Evolutionary conservation across 2,888 invertebrate species (phyloP), one percentile per base, ranked within the genome.

Genomic region (Iselma pallidipennis): DNA sequence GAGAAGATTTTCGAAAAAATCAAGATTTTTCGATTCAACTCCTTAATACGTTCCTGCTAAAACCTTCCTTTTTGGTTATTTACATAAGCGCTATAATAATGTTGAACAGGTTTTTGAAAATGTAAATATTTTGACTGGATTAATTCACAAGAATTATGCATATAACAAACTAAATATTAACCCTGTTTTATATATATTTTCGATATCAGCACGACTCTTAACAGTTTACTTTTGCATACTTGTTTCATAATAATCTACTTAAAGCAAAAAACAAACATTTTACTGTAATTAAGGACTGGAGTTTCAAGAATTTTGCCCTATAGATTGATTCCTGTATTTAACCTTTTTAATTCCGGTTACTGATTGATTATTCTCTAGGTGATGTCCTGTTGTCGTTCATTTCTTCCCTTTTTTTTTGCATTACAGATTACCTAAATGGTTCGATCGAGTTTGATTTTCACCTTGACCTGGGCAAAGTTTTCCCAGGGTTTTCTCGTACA

Each of bases 111-210:
- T 53, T 52, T 42, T 37, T 42, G 10, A 7, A 9, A 28, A 49
- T 42, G 49, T 61, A 61, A 61, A 61, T 61, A 61, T 61, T 61
- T 61, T 61, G 61, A 61, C 53, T 52, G 55, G 29, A 60, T 60
- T 55, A 60, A 60, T 58, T 58, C 42, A 45, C 53, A 54, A 48
- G 59, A 57, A 51, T 51, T 57, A 51, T 49, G 59, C 54, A 23
- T 49, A 33, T 48, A 55, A 28, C 57, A 26, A 37, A 49, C 49
- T 42, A 55, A 55, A 58, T 58, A 58, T 58, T 57, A 57, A 57
- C 29, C 37, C 19, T 49, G 37, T 14, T 58, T 12, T 56, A 23
- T 37, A 23, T 57, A 33, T 49, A 48, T 29, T 59, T 28, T 37
- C 33, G 23, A 52, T 49, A 53, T 45, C 16, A 49, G 42, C 51